Conservation (phyloP, 2,888 invertebrate genomes). For the Spicauda simplicius region DNA sequence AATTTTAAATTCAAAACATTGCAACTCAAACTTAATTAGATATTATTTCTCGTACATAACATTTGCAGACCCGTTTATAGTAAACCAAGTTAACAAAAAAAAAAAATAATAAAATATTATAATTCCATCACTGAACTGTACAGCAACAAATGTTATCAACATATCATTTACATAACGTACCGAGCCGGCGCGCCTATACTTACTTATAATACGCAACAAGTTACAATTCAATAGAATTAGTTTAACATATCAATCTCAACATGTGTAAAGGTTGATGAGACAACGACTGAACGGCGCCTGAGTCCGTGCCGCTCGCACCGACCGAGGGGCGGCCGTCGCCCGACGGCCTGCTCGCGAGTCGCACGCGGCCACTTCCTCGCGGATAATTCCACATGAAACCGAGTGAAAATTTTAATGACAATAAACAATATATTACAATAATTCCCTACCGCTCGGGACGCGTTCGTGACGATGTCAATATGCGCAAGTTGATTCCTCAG, state of each 20-base stretch:
- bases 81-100: constrained; percentile 80
- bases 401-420: constrained; percentile 66
- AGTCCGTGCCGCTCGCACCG: constrained; percentile 44
- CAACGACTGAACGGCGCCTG: constrained; percentile 64
- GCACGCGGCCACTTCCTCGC: constrained; percentile 45
- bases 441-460: constrained; percentile 70
- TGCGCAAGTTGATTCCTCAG: constrained; percentile 84
- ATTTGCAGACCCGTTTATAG: constrained; percentile 81
- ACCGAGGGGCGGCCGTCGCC: constrained; percentile 40
- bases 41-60: constrained; percentile 74
- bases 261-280: constrained; percentile 82
- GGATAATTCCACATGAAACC: constrained; percentile 59
- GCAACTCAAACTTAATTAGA: constrained; percentile 75
- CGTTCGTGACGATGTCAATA: constrained; percentile 81
- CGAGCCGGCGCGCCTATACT: constrained; percentile 53
- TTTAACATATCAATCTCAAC: constrained; percentile 84
- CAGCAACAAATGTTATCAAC: constrained; percentile 68
- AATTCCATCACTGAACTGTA: constrained; percentile 70
- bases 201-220: constrained; percentile 83
- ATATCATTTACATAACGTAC: constrained; percentile 55
- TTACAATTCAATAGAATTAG: constrained; percentile 84
- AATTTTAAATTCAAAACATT: constrained; percentile 78
- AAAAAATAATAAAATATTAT: constrained; percentile 71
- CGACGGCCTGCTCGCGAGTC: constrained; percentile 22
- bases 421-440: constrained; percentile 73